Conservation (phyloP, 2,888 invertebrate species). For the Frankliniella fusca region DNA sequence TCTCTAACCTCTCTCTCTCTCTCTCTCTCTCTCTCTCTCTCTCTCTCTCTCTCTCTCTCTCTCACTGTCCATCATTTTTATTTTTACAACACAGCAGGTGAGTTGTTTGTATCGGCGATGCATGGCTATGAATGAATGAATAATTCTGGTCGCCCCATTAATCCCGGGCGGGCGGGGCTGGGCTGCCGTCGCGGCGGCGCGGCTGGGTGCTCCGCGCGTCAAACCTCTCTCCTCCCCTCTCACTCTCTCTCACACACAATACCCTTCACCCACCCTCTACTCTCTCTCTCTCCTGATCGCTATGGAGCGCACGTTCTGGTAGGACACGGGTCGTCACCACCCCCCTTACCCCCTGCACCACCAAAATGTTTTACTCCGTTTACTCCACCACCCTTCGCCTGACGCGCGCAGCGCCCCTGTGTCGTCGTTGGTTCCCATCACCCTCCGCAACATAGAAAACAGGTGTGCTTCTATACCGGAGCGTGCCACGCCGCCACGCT, state of each 20-base stretch:
- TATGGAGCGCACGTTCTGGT: background rate
- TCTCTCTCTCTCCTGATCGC: background rate
- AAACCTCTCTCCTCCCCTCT: no score
- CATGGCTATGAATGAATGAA: background rate
- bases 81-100: no score
- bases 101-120: no score
- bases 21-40: background rate
- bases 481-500: background rate
- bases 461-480: background rate
- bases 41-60: background rate
- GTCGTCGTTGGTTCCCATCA: background rate
- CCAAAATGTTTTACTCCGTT: constrained; percentile 15
- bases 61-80: background rate
- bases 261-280: background rate
- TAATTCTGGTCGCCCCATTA: background rate
- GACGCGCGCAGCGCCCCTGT: background rate
- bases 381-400: background rate
- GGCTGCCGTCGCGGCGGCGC: background rate
- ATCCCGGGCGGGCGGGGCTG: background rate
- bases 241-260: background rate
- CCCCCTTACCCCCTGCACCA: no score
- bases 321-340: background rate
- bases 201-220: background rate
- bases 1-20: constrained; percentile 30
- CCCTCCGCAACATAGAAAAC: background rate